Base-by-base conservation (phyloP, 2,888 invertebrate genomes). In the Bhutanitis thaidina region DNA sequence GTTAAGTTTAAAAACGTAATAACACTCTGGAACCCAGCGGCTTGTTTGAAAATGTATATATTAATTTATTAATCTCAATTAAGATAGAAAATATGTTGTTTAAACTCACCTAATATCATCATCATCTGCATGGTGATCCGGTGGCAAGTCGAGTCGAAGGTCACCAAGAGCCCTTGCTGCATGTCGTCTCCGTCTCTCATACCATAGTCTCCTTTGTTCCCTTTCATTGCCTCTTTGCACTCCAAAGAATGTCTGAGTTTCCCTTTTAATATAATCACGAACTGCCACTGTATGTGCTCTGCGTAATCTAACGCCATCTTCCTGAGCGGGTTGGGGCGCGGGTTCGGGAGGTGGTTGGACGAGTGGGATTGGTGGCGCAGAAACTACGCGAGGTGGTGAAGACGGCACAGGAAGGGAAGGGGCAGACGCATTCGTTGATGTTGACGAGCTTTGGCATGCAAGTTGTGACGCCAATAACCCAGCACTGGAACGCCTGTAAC, bases 211-310 rank as follows among this genome's bases (percentile, higher is more conserved):
- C 73, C 92, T 92, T 80, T 94, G 93, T 69, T 93, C 91, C 65
- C 92, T 91, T 75, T 95, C 95, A 62, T 93, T 93, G 64, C 94
- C 93, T 68, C 94, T 94, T 69, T 94, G 94, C 52, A 97, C 93
- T 14, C 96, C 96, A 77, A 97, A 96, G 84, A 96, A 96, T 62
- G 93, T 94, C 50, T 95, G 94, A 51, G 96, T 94, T 76, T 95
- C 95, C 61, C 93, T 91, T 74, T 93, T 94, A 70, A 96, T 92
- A 78, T 93, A 95, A 71, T 93, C 86, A 57, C 88, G 74, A 41
- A 89, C 87, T n/a, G 80, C 86, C 8, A 84, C 76, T 0, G 87
- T 86, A 59, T 87, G 84, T 3, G 67, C 80, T 46, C 85, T 67
- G 46, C 88, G 79, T 61, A 88, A 85, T 80, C 87, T 76, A 57